Evolutionary conservation across 1,140 invertebrate species (phyloP), one percentile per base, ranked within the genome.

Genomic region (Trigoniulus corallinus): DNA sequence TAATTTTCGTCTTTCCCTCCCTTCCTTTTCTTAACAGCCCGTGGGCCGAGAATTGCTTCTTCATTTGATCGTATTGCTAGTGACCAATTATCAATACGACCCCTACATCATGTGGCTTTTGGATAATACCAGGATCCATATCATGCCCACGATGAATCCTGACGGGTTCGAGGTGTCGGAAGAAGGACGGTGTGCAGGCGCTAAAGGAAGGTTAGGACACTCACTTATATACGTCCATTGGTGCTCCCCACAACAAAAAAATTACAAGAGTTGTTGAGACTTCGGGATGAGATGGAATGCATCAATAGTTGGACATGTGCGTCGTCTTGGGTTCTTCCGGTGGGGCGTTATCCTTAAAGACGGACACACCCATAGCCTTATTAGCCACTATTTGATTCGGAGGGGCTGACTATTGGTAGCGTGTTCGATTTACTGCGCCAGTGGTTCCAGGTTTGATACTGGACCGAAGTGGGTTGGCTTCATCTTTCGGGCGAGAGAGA

Each of bases 131-230:
- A 73, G 88, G 52, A 84, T 96, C 55, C 88, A 94, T 62, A 82
- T 95, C 56, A 75, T 94, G 69, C 89, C 89, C 1, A 86, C 84
- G 2, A 83, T 92, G 82, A 91, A 91, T 51, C 88, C 88, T 0
- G 88, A 94, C 62, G 88, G 88, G 2, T 89, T 84, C 62, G 82
- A 87, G 54, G 62, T 84, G 2, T 83, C 88, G 1, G 78, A 79
- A 54, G 86, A 91, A 66, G 88, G 88, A 47, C 77, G 78, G 44
- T 94, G 89, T 61, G 81, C 84, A 53, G 85, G 85, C 41, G 79
- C 80, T 18, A 79, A 82, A 62, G 88, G 86, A 64, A 78, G 84
- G 80, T 86, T 64, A 67, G 64, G 29, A 22, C 54, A 34, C 29
- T 34, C 29, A 34, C 7, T 34, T 34, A 61, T 59, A 34, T n/a